Conservation (phyloP, 2,888 invertebrate genomes). For the Ennomos quercinarius region DNA sequence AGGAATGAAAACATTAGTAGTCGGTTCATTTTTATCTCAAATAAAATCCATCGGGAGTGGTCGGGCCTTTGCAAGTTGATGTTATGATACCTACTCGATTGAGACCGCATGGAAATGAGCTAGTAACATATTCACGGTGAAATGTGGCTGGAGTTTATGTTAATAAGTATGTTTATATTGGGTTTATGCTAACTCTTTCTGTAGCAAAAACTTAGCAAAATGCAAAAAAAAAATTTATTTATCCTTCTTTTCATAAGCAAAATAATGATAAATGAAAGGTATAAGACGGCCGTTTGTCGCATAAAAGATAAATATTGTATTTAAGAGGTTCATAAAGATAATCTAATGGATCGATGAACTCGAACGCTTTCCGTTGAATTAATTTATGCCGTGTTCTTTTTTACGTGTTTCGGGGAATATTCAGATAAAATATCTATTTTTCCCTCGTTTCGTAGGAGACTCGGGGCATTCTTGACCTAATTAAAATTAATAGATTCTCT, state of each 20-base stretch:
- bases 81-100: constrained; percentile 43
- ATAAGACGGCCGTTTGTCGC: background rate
- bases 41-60: constrained; percentile 53
- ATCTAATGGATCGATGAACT: constrained; percentile 4
- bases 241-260: constrained; percentile 7
- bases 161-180: constrained; percentile 24
- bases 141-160: constrained; percentile 26
- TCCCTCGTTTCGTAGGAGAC: constrained; percentile 6
- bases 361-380: constrained; percentile 12
- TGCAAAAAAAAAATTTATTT: constrained; percentile 6
- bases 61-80: constrained; percentile 47
- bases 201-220: constrained; percentile 23
- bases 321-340: constrained; percentile 6
- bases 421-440: constrained; percentile 9
- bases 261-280: background rate
- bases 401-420: background rate
- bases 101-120: constrained; percentile 43
- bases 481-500: constrained; percentile 26
- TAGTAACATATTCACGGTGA: constrained; percentile 36
- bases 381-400: constrained; percentile 12
- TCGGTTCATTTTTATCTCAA: constrained; percentile 59
- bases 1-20: constrained; percentile 67
- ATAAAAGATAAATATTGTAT: background rate
- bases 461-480: constrained; percentile 13
- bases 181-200: constrained; percentile 16